phyloP scores from a whole-genome alignment of 1,140 invertebrate genomes.

The Choristoneura fumiferana region DNA sequence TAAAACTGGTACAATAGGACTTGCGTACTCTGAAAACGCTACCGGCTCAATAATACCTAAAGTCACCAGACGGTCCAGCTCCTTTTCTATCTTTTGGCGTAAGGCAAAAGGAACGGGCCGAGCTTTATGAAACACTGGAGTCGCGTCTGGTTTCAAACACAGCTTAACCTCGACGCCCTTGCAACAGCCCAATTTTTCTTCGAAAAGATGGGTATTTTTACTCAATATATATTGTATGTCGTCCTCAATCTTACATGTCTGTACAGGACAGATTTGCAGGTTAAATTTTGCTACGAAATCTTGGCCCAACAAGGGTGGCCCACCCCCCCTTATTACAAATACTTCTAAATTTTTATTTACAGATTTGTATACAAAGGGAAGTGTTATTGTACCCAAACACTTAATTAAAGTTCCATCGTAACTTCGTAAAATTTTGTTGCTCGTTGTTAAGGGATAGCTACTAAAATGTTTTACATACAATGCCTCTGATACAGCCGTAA shows the following conservation, averaged over 20 bases:
- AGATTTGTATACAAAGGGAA: neutral
- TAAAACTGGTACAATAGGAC: conserved; percentile 50
- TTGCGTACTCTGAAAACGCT: conserved; percentile 46
- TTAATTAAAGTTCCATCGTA: neutral
- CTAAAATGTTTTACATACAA: too few relatives aligned
- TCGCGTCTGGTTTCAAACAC: neutral
- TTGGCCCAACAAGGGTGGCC: neutral
- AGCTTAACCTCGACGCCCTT: neutral
- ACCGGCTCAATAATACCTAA: conserved; percentile 22
- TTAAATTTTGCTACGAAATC: neutral
- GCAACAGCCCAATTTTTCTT: neutral
- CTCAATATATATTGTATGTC: neutral
- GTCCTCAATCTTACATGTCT: neutral
- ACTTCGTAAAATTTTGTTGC: neutral
- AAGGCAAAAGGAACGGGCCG: conserved; percentile 18
- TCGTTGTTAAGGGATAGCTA: too few relatives aligned
- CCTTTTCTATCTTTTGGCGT: neutral
- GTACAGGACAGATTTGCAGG: neutral
- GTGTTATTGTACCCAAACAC: neutral
- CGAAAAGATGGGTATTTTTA: conserved; percentile 1
- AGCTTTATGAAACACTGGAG: conserved; percentile 8
- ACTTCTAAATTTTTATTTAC: neutral
- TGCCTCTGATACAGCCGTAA: too few relatives aligned
- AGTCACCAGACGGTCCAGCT: conserved; percentile 6
- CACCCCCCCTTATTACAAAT: neutral